phyloP scores from a whole-genome alignment of 2,888 invertebrate genomes.

The Strigamia crassipes region DNA sequence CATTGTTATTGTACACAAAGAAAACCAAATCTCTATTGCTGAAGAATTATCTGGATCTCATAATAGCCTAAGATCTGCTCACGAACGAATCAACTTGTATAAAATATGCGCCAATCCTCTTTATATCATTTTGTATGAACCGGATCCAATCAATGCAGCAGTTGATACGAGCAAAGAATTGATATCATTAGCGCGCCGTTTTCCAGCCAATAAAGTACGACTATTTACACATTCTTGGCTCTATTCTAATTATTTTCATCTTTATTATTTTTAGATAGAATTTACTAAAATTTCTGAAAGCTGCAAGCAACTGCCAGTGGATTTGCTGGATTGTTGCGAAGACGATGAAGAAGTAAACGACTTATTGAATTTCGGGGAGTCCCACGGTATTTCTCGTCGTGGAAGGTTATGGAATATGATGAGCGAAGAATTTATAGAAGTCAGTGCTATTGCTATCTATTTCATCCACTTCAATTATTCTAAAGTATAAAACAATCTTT shows the following conservation, averaged over 20 bases:
- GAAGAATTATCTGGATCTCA: neutral
- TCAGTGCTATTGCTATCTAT: neutral
- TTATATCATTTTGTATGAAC: neutral
- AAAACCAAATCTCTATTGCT: neutral
- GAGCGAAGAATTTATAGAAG: neutral
- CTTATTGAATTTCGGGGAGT: neutral
- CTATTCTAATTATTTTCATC: no score
- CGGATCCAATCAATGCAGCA: neutral
- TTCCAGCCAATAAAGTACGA: neutral
- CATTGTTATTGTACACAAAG: no score
- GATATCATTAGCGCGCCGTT: neutral
- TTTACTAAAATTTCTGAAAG: neutral
- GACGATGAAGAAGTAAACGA: neutral
- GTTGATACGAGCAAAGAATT: neutral
- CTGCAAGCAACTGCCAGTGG: neutral
- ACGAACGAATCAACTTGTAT: neutral
- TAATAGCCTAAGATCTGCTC: conserved; percentile 1
- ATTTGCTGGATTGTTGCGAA: neutral
- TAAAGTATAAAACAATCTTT: neutral
- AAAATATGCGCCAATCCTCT: conserved; percentile 10
- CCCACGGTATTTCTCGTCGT: neutral
- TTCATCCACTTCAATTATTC: neutral
- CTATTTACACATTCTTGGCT: no score
- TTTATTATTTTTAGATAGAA: neutral
- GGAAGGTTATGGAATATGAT: neutral